A percentile compares a stretch with the other conserved stretches of the same genome.
Conservation (phyloP, 2,113 vertebrate species). For the Pyxicephalus adspersus region DNA sequence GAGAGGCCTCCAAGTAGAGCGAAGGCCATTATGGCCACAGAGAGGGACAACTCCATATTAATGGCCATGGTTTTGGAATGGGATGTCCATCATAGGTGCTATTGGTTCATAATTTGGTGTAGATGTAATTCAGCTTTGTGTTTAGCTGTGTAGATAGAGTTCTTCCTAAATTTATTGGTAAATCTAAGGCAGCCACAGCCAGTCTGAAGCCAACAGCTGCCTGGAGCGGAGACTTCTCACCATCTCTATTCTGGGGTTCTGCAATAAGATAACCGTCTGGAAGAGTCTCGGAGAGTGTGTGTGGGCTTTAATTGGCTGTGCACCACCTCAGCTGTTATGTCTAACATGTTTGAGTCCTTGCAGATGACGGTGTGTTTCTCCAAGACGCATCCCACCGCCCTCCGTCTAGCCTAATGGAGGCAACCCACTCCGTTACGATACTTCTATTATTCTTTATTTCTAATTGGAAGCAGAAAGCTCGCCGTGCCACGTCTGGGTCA, state of each 20-base stretch:
- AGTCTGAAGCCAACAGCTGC: background rate
- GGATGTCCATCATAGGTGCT: too few relatives aligned
- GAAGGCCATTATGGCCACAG: too few relatives aligned
- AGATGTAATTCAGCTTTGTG: too few relatives aligned
- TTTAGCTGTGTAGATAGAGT: too few relatives aligned
- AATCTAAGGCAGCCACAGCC: background rate
- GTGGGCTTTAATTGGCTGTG: slow-evolving; percentile 10
- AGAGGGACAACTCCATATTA: too few relatives aligned
- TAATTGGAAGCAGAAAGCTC: slow-evolving; percentile 7
- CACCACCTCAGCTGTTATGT: slow-evolving; percentile 17
- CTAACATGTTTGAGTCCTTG: background rate
- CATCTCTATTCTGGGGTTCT: background rate
- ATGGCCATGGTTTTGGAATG: too few relatives aligned
- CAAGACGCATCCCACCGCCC: background rate
- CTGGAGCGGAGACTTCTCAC: background rate
- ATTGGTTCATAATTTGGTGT: too few relatives aligned
- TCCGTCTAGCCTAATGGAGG: background rate
- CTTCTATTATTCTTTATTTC: background rate
- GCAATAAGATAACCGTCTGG: background rate
- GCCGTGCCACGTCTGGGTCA: background rate
- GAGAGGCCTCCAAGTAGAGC: too few relatives aligned
- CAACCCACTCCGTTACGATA: background rate
- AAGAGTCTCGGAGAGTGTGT: background rate
- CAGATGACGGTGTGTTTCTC: background rate
- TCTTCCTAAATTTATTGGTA: too few relatives aligned